Base-by-base conservation (phyloP, 2,797 vertebrate species). In the Chaetophractus vellerosus region DNA sequence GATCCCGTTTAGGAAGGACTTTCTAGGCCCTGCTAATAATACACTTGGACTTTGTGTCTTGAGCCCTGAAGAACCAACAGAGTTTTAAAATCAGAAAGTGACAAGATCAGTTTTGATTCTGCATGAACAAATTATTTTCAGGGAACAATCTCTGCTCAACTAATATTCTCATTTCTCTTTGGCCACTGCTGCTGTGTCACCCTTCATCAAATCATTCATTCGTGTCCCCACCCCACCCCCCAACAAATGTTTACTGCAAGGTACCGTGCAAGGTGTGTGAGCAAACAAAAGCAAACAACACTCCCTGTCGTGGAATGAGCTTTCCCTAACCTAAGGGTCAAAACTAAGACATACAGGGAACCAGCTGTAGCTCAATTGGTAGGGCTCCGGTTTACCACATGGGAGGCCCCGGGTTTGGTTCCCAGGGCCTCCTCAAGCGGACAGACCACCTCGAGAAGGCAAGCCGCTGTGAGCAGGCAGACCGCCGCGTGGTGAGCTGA, bases 11-110 rank as follows among this genome's bases (percentile, higher is more conserved):
- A 10, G 16, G 72, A 86, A 95, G 64, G 31, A 33, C 59, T 9
- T 79, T 80, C 33, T 88, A 26, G 59, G 83, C 26, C 38, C 38
- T 38, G 38, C 55, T 75, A 45, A 26, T 86, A 82, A 96, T 68
- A 74, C 5, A 2, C 28, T 63, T 69, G 31, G 55, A 75, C 81
- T 96, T 95, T 69, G 36, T 90, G 90, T 95, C 90, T 91, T 89
- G 90, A 72, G 61, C 41, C 91, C 28, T 33, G 45, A 96, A 93
- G 36, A 94, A 38, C 2, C 96, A 87, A 59, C 14, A 36, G 33
- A 82, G n/a, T 68, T 96, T 96, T 28, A 91, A 90, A 90, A 93
- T 91, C 59, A 95, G 92, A 64, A 91, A 95, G 68, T 75, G 71
- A 75, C 52, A 95, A 84, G 55, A 83, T 94, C 80, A 84, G 50